Base-by-base conservation (phyloP, 1,140 invertebrate genomes). In the Neodiprion fabricii region DNA sequence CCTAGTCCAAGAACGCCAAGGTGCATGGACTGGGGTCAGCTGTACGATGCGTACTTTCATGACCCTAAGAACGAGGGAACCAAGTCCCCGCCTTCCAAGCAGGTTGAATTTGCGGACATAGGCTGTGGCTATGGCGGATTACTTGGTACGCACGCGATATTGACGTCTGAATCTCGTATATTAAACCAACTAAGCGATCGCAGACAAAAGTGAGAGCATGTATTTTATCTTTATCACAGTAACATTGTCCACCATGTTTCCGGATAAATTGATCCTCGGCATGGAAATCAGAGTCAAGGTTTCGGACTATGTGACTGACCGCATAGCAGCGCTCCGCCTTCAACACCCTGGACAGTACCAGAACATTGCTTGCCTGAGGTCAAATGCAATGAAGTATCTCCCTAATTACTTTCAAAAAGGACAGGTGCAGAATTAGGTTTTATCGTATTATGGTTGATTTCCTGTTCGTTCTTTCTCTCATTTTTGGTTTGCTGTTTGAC, bases 61-160 rank as follows among this genome's bases (percentile, higher is more conserved):
- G 74, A 48, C 71, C 14, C 48, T 14, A 40, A 40, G 28, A 61
- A 74, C 8, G 28, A 78, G 74, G 72, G 67, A 40, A 77, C 83
- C 68, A 74, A 83, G 5, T 68, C 80, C 23, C 68, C 75, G 65
- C 83, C 86, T 74, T 72, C 74, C 9, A 89, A 89, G 71, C 82
- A 88, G 82, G 96, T 99, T 0, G 94, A 99, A 86, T 99, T 99
- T 91, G 93, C 95, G 12, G 99, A 99, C 88, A 93, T 99, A 83
- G 99, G 99, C 1, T 99, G 99, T 91, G 98, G 99, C 14, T 99
- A 99, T 91, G 99, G 99, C 53, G 99, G 99, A 40, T 89, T 99
- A 50, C 89, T 99, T 73, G 94, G 96, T 95, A 91, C 83, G 76
- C 80, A 74, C 49, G 70, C 75, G 61, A 68, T 50, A 72, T 74